Evolutionary conservation across 2,888 invertebrate species (phyloP), one percentile per base, ranked within the genome.

Genomic region (Choristoneura rosaceana): DNA sequence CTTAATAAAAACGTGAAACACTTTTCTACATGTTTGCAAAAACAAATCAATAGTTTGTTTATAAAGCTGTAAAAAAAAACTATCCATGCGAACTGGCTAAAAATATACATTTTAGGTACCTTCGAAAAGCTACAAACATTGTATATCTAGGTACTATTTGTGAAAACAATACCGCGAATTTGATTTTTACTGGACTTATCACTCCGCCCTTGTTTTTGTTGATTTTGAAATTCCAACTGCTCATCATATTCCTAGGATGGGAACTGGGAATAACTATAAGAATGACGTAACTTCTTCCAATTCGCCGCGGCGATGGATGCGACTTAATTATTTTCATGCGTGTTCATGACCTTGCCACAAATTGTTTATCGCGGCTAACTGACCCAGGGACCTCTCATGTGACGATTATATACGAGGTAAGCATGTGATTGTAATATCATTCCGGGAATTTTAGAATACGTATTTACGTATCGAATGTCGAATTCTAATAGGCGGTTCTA

Each of bases 321-420:
- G 74, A 67, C 74, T 79, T 73, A 76, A 80, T 83, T 82, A 79
- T 79, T 79, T 79, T 69, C 74, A 76, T 74, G 76, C 79, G 77
- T 82, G 84, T 80, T 81, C 86, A 87, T 89, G 89, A 87, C 89
- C 90, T 90, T 88, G 86, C 73, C 79, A 80, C 81, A 79, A 83
- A 83, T 82, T 87, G 83, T 89, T 88, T 87, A 85, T 84, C 84
- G 76, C 71, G 70, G 64, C 75, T 71, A 75, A 70, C 74, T 87
- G 84, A 86, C 85, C 85, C 82, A 74, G 79, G 77, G 82, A 76
- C 83, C 80, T 75, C 76, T 82, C 83, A 84, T 63, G 66, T 63
- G 61, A 67, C 68, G 68, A 50, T 77, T 70, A 71, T 71, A 76
- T 77, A 69, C 71, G 71, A 70, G 76, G 76, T 77, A 78, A 77